Percentiles rank a stretch among this genome's conserved stretches.
phyloP scores from a whole-genome alignment of 2,797 vertebrate genomes.

The Catamblyrhynchus diadema region DNA sequence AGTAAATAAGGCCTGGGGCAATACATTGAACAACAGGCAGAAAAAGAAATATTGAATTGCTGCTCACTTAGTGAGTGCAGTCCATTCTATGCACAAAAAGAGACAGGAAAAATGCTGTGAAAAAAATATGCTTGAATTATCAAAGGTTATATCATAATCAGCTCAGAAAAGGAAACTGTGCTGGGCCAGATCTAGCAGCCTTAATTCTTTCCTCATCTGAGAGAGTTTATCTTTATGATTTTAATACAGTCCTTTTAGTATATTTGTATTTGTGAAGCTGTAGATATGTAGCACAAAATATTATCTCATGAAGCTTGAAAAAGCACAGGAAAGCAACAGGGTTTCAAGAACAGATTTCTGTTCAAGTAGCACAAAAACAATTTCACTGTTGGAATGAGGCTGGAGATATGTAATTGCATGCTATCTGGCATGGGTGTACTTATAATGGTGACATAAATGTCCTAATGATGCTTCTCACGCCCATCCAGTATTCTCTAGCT shows the following conservation, averaged over 20 bases:
- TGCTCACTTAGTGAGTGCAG: background rate
- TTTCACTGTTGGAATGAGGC: background rate
- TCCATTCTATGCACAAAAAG: background rate
- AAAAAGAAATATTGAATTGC: background rate
- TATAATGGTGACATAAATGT: background rate
- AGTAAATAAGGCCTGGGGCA: slow-evolving; percentile 17
- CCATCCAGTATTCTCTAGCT: background rate
- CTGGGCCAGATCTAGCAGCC: background rate
- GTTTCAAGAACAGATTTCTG: background rate
- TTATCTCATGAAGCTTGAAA: background rate
- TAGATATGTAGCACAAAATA: background rate
- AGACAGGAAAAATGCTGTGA: background rate
- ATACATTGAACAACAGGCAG: background rate
- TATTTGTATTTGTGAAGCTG: background rate
- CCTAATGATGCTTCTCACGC: background rate
- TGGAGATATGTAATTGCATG: background rate
- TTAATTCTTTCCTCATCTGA: background rate
- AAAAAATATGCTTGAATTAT: background rate
- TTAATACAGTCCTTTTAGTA: background rate
- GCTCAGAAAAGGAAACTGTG: background rate
- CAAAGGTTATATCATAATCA: background rate
- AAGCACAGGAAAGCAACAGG: background rate
- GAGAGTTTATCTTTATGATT: background rate
- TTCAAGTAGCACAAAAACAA: background rate
- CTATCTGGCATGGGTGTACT: background rate